Evolutionary conservation across 2,888 invertebrate genomes (phyloP).

Genomic region (Hemicrepidius hirtus): DNA sequence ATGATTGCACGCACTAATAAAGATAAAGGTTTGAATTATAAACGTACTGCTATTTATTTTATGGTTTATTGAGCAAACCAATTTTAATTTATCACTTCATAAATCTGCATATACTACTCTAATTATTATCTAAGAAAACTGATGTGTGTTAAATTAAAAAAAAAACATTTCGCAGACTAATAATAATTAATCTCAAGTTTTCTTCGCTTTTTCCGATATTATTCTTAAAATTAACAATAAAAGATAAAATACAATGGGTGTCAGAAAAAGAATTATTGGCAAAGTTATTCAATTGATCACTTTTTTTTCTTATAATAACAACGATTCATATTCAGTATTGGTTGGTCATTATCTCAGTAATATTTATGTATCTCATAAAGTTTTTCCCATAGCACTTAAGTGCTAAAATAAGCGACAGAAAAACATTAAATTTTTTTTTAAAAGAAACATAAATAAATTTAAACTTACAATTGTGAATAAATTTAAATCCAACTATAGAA

Average conservation of each 20-base stretch:
- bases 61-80: constrained; percentile 26
- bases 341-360: constrained; percentile 11
- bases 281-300: not conserved
- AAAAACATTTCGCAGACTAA: not conserved
- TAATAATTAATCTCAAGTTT: not conserved
- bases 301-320: not conserved
- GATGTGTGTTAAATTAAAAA: constrained; percentile 21
- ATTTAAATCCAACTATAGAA: not conserved
- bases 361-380: constrained; percentile 20
- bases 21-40: constrained; percentile 16
- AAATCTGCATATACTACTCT: constrained; percentile 15
- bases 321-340: constrained; percentile 12
- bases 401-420: constrained; percentile 1
- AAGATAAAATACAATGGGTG: too few species aligned
- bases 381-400: constrained; percentile 17
- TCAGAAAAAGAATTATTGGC: too few species aligned
- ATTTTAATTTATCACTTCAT: constrained; percentile 16
- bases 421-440: constrained; percentile 15
- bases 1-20: not conserved
- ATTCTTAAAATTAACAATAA: too few species aligned
- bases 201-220: not conserved
- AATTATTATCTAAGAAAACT: constrained; percentile 17
- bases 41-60: constrained; percentile 18
- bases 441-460: not conserved
- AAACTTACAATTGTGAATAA: not conserved